Conservation (phyloP, 2,888 invertebrate genomes). For the Calliopum simillimum region DNA sequence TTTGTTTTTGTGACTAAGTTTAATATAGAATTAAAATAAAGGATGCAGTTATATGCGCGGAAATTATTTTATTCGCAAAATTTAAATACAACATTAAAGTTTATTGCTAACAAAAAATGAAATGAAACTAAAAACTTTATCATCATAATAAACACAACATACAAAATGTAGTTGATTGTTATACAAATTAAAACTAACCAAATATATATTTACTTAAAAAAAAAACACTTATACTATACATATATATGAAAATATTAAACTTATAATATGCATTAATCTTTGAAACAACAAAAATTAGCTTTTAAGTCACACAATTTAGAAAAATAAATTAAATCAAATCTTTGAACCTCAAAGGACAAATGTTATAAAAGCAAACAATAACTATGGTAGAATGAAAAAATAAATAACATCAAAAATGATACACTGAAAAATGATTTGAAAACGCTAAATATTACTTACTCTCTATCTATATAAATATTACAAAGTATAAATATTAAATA, state of each 20-base stretch:
- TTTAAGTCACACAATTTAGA: constrained; percentile 15
- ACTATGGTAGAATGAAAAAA: constrained; percentile 33
- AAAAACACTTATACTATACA: constrained; percentile 2
- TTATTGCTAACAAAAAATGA: no score
- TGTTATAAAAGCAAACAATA: constrained; percentile 42
- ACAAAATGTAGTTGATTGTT: constrained; percentile 16
- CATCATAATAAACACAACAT: not conserved
- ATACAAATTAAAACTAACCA: constrained; percentile 7
- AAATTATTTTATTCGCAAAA: no score
- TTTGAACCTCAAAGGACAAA: constrained; percentile 14
- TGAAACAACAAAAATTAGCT: constrained; percentile 16
- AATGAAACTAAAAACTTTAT: no score
- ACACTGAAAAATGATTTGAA: constrained; percentile 21
- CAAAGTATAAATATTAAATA: constrained; percentile 25
- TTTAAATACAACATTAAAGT: no score
- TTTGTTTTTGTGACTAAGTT: not conserved
- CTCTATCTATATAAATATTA: constrained; percentile 16
- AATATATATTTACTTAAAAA: constrained; percentile 10
- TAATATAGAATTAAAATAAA: no score
- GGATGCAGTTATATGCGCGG: no score
- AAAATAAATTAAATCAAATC: no score
- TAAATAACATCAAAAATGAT: constrained; percentile 7
- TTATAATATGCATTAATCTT: not conserved
- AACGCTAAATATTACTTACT: constrained; percentile 11
- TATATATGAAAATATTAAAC: not conserved